Evolutionary conservation across 2,888 invertebrate species (phyloP), one percentile per base, ranked within the genome.

Genomic region (Cyclophora punctaria): DNA sequence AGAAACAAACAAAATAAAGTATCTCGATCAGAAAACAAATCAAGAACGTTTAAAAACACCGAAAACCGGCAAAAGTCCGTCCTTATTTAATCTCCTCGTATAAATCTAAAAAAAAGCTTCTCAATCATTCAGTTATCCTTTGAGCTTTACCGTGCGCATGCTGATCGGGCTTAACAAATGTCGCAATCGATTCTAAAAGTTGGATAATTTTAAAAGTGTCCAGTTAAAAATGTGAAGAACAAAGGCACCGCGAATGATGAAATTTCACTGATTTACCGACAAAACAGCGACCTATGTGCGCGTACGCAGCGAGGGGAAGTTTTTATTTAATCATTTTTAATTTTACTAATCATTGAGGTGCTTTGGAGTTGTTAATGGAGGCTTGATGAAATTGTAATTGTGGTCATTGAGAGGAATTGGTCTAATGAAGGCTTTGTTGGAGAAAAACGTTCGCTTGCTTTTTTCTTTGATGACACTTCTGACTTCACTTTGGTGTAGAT

Each of bases 271-370:
- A 85, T 86, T 85, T 81, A 75, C 64, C 66, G 60, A 77, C 82
- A 82, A 84, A 87, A 75, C 82, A 85, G 84, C 86, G 84, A 86
- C 80, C 83, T 82, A 80, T 85, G 84, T 81, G 78, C 75, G 69
- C 79, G 63, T 74, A 80, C 53, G 48, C 51, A 61, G 48, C 67
- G 53, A 80, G 68, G 79, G 82, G 80, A 51, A 61, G 35, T 52
- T 63, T 37, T 20, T 20, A 20, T 20, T 20, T 1, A 20, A 20
- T 20, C 20, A 20, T 20, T 20, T 20, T 20, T 20, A 20, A 20
- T 20, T 20, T 20, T 20, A 20, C 20, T 20, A 20, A 20, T 20
- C 20, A 20, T 20, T 20, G 20, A 20, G 20, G 20, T 20, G 20
- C 20, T 20, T 20, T 20, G 20, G 20, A 20, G 20, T 20, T 20